phyloP scores from a whole-genome alignment of 2,113 vertebrate genomes.

The Corythornis madagascariensis region DNA sequence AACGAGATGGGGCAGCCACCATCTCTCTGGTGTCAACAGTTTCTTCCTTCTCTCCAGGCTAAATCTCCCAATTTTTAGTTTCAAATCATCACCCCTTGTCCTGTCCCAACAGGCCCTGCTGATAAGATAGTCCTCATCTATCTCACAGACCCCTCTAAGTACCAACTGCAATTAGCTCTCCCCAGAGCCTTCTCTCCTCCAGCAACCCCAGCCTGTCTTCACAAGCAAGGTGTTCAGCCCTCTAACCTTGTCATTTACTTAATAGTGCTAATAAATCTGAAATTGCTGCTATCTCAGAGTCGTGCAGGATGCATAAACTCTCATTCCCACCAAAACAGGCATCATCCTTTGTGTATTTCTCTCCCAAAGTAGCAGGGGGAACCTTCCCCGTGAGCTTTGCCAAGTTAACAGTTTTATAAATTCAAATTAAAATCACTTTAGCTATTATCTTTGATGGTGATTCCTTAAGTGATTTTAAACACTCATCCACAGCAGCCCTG shows the following conservation, averaged over 20 bases:
- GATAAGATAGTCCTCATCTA: neutral
- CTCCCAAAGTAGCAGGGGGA: neutral
- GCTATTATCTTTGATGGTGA: neutral
- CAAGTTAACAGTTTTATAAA: neutral
- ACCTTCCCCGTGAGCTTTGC: neutral
- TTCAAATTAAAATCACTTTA: neutral
- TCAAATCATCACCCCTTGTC: neutral
- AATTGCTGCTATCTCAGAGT: neutral
- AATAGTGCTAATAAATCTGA: neutral
- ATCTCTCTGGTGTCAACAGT: neutral
- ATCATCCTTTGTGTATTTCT: too few relatives aligned
- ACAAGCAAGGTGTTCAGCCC: neutral
- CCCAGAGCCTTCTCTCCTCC: neutral
- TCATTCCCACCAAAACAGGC: neutral
- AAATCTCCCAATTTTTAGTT: neutral
- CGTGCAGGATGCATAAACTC: neutral
- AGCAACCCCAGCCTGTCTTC: neutral
- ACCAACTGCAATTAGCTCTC: neutral
- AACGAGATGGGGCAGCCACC: neutral
- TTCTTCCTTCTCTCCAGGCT: neutral
- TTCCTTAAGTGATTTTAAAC: neutral
- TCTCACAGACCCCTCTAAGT: neutral
- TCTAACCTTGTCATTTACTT: neutral
- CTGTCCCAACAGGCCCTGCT: neutral
- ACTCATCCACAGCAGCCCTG: neutral